Base-by-base conservation (phyloP, 2,113 vertebrate species). In the Brachyhypopomus gauderio region DNA sequence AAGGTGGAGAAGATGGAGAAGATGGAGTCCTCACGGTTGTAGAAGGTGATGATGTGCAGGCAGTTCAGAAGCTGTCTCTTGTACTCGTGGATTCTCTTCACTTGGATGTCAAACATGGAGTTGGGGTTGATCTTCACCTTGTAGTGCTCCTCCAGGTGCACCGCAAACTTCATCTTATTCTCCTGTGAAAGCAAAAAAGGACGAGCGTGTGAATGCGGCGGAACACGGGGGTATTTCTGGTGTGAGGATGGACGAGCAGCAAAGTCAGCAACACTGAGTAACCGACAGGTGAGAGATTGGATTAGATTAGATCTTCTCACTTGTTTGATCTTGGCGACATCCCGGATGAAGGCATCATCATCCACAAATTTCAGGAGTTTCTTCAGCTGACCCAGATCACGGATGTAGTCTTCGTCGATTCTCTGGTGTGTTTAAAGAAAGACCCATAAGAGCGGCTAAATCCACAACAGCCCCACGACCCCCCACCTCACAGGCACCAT, bases 21-120 rank as follows among this genome's bases (percentile, higher is more conserved):
- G 30, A 30, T 30, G 12, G 12, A 14, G 45, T 11, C 83, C 95
- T 95, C 83, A 97, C 96, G 94, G 89, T 97, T 97, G 85, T 95
- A 97, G 58, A 96, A 88, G 55, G 95, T 95, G 91, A 97, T 96
- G 83, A 97, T 88, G 79, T 97, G 96, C 36, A 97, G 95, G 59
- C 96, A 97, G 91, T 97, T 97, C 84, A 97, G 92, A 75, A 97
- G 92, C 87, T 97, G 96, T 59, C 96, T 90, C 88, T 97, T 97
- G 87, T 97, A 97, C 69, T 97, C 96, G 0, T 97, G 96, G 84
- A 97, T 97, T 80, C 96, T 93, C 86, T 97, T 97, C 87, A 97
- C 96, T 84, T 97, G 96, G 63, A 97, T n/a, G 20, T 97, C 96
- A 19, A 97, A 97, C 91, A 97, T 96, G 0, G 96, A 97, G 89